Base-by-base conservation (phyloP, 2,113 vertebrate species). In the Dolichallabes microphthalmus region DNA sequence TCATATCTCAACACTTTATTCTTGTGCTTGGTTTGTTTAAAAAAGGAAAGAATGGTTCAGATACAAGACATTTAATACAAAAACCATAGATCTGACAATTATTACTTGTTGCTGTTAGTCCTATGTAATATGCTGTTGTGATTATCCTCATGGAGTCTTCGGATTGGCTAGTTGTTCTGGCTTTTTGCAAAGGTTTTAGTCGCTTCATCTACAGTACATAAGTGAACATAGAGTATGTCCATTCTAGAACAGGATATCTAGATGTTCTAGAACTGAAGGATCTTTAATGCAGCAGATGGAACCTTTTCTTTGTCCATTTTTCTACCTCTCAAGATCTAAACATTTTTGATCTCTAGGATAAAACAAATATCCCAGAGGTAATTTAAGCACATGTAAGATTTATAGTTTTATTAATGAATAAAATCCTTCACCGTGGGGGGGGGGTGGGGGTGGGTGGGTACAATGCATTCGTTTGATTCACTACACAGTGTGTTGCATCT, bases 331-430 rank as follows among this genome's bases (percentile, higher is more conserved):
- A 13, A 52, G 39, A 5, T 35, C 17, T 1, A 76, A 25, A 27
- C 6, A 27, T 27, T 75, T 75, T 27, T 55, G 53, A 57, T 45
- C 27, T 57, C 75, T 78, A 32, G 27, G 27, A 58, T 58, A 58
- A 35, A 35, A 32, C 2, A 78, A 8, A 57, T 76, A 55, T 45
- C 50, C 52, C 30, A 4, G 52, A 19, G 50, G 52, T 55, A 57
- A 55, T 57, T 77, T 32, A 19, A 13, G 13, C 8, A 13, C 1
- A n/a, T 17, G 19, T 53, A 55, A 35, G 53, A 58, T 57, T 57
- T 27, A 30, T 57, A 78, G 13, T n/a, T 69, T 77, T 75, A 53
- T n/a, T 77, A 57, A 57, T 77, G 75, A 57, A 55, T 30, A 77
- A 55, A 57, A 57, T 32, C 15, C 27, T 32, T 22, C 30, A 39